Percentiles rank a stretch among this genome's conserved stretches.
These are phyloP conservation scores for Periphyllus acericola DNA, from an alignment of 2,888 invertebrate species.

Conservation along the genomic window DNA sequence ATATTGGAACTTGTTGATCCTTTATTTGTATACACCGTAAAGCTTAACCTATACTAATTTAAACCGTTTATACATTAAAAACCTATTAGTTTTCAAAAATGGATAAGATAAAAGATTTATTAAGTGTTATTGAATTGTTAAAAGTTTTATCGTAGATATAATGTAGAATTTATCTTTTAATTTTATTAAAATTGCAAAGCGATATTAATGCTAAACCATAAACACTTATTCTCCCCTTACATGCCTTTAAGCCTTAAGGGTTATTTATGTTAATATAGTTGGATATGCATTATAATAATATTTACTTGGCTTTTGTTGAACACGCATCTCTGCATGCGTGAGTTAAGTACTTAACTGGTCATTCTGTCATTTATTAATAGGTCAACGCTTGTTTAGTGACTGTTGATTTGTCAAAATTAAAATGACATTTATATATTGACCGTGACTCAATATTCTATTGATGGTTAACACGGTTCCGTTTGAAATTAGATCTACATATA, in stretches of 20 bases:
- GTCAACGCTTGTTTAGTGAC: slow-evolving; percentile 10
- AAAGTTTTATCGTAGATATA: not conserved
- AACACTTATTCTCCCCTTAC: too few relatives aligned
- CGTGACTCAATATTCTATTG: slow-evolving; percentile 16
- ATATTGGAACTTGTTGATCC: not conserved
- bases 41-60: not conserved
- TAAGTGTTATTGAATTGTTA: not conserved
- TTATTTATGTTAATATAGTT: not conserved
- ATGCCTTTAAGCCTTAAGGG: too few relatives aligned
- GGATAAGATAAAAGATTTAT: not conserved
- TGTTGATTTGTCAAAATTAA: slow-evolving; percentile 25
- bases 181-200: too few relatives aligned
- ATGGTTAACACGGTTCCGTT: not conserved
- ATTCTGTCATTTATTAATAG: slow-evolving; percentile 42
- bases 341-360: slow-evolving; percentile 10
- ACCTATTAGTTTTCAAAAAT: not conserved
- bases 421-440: slow-evolving; percentile 14
- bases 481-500: not conserved
- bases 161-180: too few relatives aligned
- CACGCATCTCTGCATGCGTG: not conserved
- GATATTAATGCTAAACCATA: not conserved
- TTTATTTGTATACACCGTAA: not conserved
- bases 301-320: slow-evolving; percentile 11
- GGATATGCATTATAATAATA: not conserved
- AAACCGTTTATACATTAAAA: not conserved